These are phyloP conservation scores for Halcyon leucocephala DNA, from an alignment of 2,797 vertebrate genomes.

Conservation along the genomic window DNA sequence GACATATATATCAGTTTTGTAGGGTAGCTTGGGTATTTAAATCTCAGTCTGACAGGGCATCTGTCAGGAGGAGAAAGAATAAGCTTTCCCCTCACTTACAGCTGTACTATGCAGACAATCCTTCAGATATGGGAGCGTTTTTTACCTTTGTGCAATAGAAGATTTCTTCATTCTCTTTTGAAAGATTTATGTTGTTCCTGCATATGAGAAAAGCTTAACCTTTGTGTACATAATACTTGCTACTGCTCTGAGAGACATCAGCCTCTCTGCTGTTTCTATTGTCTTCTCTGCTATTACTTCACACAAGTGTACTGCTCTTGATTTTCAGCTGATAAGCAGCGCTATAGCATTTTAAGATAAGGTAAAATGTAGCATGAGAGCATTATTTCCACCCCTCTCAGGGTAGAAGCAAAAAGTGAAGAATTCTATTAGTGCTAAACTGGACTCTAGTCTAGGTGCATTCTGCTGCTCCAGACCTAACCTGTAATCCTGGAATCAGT, in stretches of 20 bases:
- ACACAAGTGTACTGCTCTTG: not conserved
- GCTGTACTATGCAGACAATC: not conserved
- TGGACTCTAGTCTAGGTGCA: rapidly evolving
- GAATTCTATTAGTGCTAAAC: not conserved
- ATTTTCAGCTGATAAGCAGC: not conserved
- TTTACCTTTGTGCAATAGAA: not conserved
- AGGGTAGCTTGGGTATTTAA: not conserved
- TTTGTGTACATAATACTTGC: rapidly evolving
- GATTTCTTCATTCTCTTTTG: not conserved
- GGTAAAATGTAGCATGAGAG: not conserved
- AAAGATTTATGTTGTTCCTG: not conserved
- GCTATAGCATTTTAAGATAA: not conserved
- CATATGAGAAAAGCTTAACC: not conserved
- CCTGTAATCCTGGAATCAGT: not conserved
- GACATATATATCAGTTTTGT: not conserved
- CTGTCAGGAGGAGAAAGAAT: not conserved
- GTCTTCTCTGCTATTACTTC: not conserved
- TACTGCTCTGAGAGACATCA: not conserved
- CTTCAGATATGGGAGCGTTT: not conserved
- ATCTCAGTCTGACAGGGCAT: not conserved
- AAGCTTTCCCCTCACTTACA: not conserved
- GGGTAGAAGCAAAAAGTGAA: not conserved
- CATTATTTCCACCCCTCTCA: not conserved
- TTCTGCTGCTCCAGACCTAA: not conserved
- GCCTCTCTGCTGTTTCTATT: not conserved